Conservation (phyloP, 1,140 invertebrate species). For the Lordiphosa clarofinis region DNA sequence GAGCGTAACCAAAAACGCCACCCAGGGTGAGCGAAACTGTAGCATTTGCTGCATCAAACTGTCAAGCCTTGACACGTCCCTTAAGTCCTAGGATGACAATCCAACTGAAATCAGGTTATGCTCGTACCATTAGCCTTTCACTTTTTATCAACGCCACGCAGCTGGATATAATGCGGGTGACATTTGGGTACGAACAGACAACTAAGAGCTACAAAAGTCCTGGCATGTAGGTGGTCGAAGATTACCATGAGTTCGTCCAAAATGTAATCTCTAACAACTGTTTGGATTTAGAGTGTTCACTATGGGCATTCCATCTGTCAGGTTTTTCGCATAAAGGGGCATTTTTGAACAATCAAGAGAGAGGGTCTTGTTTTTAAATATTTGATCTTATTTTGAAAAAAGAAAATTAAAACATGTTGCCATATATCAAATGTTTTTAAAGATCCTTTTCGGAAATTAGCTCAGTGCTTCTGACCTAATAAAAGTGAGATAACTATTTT, state of each 20-base stretch:
- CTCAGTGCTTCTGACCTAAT: too few relatives aligned
- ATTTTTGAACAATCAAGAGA: too few relatives aligned
- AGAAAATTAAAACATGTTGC: too few relatives aligned
- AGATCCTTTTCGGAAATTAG: too few relatives aligned
- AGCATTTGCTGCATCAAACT: conserved; percentile 23
- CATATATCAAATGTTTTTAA: too few relatives aligned
- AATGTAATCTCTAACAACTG: too few relatives aligned
- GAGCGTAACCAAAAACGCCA: conserved; percentile 28
- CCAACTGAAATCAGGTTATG: neutral
- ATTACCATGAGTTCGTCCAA: conserved; percentile 2
- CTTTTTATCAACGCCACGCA: conserved; percentile 39
- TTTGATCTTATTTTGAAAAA: too few relatives aligned
- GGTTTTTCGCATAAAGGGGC: too few relatives aligned
- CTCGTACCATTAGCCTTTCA: conserved; percentile 39
- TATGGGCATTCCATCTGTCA: too few relatives aligned
- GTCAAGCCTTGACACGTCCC: conserved; percentile 43
- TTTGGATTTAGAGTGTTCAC: too few relatives aligned
- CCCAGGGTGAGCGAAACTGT: conserved; percentile 44
- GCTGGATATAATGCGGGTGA: conserved; percentile 22
- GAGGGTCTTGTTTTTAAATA: too few relatives aligned
- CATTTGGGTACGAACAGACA: neutral
- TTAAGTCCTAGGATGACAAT: conserved; percentile 21
- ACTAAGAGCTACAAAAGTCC: conserved; percentile 1
- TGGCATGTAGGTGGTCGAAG: conserved; percentile 34
- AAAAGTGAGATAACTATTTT: too few relatives aligned